A percentile compares a stretch with the other conserved stretches of the same genome.
These are phyloP conservation scores for Andrena cerasifolii DNA, from an alignment of 1,140 invertebrate genomes.

Conservation along the genomic window DNA sequence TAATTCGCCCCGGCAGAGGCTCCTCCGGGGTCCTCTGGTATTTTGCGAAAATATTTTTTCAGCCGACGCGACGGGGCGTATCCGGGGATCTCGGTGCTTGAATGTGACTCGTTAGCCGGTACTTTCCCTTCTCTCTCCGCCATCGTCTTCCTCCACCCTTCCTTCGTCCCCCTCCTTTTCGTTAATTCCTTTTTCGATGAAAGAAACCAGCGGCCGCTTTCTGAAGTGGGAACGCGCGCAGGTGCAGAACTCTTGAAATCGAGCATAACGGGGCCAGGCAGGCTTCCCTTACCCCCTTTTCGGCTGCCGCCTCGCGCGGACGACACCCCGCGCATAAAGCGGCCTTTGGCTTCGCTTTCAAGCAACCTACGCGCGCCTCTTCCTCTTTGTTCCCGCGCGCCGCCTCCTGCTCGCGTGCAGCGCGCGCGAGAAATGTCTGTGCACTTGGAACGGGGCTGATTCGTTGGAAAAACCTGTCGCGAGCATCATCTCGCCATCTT, in stretches of 20 bases:
- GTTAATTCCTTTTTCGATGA: slow-evolving; percentile 28
- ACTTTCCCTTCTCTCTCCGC: background rate
- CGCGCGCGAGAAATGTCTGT: too few relatives aligned
- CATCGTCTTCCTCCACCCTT: background rate
- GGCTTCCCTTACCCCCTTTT: too few relatives aligned
- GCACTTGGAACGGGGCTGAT: too few relatives aligned
- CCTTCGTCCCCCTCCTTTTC: background rate
- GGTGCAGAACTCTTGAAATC: slow-evolving; percentile 38
- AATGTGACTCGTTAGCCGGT: background rate
- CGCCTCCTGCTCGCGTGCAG: too few relatives aligned
- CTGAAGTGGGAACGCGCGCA: slow-evolving; percentile 20
- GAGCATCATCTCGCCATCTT: too few relatives aligned
- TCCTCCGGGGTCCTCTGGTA: background rate
- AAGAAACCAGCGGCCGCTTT: slow-evolving; percentile 27
- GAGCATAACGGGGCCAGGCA: slow-evolving; percentile 33
- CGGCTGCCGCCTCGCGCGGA: background rate
- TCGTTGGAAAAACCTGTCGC: too few relatives aligned
- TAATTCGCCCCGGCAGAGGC: slow-evolving; percentile 14
- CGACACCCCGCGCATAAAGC: slow-evolving; percentile 35
- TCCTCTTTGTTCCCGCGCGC: slow-evolving; percentile 22
- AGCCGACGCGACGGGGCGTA: background rate
- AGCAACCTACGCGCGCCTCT: slow-evolving; percentile 6
- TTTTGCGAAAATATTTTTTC: slow-evolving; percentile 30
- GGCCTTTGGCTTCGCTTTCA: slow-evolving; percentile 38
- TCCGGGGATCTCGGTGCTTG: background rate